Evolutionary conservation across 2,797 vertebrate genomes (phyloP), one percentile per base, ranked within the genome.

Genomic region (Danio jaintianensis): DNA sequence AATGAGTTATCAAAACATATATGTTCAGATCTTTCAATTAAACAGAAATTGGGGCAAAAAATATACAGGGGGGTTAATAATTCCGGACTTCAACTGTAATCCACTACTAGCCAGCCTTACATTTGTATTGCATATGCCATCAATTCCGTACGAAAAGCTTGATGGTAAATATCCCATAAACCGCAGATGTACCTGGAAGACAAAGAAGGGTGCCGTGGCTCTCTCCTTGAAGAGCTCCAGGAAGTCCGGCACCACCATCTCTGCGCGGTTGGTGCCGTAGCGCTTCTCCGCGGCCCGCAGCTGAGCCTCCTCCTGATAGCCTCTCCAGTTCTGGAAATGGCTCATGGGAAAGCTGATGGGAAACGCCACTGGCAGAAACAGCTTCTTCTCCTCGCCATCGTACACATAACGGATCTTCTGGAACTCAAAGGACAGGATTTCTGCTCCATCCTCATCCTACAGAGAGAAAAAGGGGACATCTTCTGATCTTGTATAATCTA

Each of bases 221-320:
- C 98, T 91, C 85, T 99, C 98, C 89, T 90, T 98, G 84, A 99
- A 99, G 6, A 99, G 96, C 85, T 98, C 96, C 18, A 98, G 91
- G 90, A 99, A 99, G 89, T 99, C 97, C 0, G 98, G 98, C 80
- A 99, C 98, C 85, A 99, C 88, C 98, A 99, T 99, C 89, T 99
- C 98, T 0, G 97, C 97, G 71, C 96, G 96, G 91, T 99, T 99
- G 36, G 90, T 95, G 12, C 97, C 95, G 0, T 96, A 98, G 78
- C 90, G 93, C 83, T 96, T 97, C 87, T 98, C 96, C 0, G 97
- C 97, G 0, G 90, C 94, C 36, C 93, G 92, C 11, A 99, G 93
- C 0, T 98, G 97, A 0, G 85, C 68, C 76, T 98, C 97, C 77
- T 98, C 98, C 88, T 97, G 95, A 79, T 97, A 98, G 3, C 98